These are phyloP conservation scores for Cryptotis parvus DNA, from an alignment of 2,113 vertebrate species.

Conservation along the genomic window DNA sequence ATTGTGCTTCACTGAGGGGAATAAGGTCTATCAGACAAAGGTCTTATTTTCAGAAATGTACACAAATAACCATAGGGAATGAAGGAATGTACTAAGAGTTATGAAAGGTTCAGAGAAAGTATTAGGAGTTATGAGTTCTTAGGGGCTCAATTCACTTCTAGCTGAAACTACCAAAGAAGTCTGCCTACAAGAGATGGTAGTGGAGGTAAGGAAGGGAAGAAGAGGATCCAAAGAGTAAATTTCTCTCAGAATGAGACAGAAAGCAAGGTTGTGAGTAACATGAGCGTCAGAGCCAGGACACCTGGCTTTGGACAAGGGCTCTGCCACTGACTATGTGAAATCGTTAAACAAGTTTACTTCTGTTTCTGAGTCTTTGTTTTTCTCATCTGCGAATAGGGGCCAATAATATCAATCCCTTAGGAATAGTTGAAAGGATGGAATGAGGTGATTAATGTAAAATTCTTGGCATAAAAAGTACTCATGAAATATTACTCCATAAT, in stretches of 20 bases:
- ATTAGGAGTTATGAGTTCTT: not conserved
- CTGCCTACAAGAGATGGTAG: not conserved
- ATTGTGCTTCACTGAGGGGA: not conserved
- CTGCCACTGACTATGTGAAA: not conserved
- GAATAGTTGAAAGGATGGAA: not conserved
- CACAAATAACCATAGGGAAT: slow-evolving; percentile 14
- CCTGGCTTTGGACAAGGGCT: not conserved
- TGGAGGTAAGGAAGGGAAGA: not conserved
- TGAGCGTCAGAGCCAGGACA: not conserved
- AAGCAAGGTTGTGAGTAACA: not conserved
- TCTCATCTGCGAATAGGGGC: not conserved
- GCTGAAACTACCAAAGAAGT: not conserved
- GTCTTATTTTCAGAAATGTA: not conserved
- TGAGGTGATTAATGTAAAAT: not conserved
- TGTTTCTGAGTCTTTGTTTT: not conserved
- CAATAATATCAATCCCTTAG: not conserved
- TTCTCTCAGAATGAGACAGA: not conserved
- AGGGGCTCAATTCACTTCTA: not conserved
- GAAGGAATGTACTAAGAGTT: not conserved
- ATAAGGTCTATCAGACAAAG: slow-evolving; percentile 8
- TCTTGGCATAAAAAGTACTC: not conserved
- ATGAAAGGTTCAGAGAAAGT: not conserved
- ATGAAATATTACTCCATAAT: not conserved
- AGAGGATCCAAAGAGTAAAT: too few species aligned
- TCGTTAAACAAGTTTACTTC: too few species aligned